Conservation (phyloP, 2,888 invertebrate species). For the Saturnia pavonia region DNA sequence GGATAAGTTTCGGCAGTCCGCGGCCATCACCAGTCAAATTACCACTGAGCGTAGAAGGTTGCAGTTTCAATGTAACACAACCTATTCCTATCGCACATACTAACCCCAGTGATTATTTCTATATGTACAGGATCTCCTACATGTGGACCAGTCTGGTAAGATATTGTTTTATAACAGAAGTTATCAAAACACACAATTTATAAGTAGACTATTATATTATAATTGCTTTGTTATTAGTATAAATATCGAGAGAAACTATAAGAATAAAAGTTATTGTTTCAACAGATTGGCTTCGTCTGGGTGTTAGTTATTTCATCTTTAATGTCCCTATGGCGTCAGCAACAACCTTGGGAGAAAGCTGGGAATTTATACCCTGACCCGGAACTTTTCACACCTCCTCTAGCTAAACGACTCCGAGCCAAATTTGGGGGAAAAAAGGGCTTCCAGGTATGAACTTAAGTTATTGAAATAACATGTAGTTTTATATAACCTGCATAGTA, state of each 20-base stretch:
- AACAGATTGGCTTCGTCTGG: constrained; percentile 69
- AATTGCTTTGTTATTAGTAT: neutral
- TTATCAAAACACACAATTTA: neutral
- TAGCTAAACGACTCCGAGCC: constrained; percentile 51
- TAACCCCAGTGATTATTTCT: constrained; percentile 76
- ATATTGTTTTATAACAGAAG: constrained; percentile 20
- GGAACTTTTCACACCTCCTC: constrained; percentile 67
- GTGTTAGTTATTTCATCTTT: constrained; percentile 58
- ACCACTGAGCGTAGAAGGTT: constrained; percentile 82
- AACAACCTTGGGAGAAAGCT: constrained; percentile 65
- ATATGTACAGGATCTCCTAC: constrained; percentile 87
- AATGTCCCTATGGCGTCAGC: constrained; percentile 60
- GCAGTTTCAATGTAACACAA: constrained; percentile 60
- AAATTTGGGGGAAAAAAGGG: constrained; percentile 43
- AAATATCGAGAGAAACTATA: neutral
- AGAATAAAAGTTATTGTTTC: constrained; percentile 26
- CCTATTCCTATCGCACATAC: constrained; percentile 21
- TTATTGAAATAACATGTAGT: neutral
- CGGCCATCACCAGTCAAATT: constrained; percentile 83
- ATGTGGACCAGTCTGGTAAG: constrained; percentile 85
- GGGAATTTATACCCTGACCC: constrained; percentile 62
- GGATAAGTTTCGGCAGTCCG: constrained; percentile 93
- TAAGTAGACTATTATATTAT: neutral
- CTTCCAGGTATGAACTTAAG: constrained; percentile 48
- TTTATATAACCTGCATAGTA: neutral